Conservation (phyloP, 2,797 vertebrate species). For the Melanotaenia nigrans region DNA sequence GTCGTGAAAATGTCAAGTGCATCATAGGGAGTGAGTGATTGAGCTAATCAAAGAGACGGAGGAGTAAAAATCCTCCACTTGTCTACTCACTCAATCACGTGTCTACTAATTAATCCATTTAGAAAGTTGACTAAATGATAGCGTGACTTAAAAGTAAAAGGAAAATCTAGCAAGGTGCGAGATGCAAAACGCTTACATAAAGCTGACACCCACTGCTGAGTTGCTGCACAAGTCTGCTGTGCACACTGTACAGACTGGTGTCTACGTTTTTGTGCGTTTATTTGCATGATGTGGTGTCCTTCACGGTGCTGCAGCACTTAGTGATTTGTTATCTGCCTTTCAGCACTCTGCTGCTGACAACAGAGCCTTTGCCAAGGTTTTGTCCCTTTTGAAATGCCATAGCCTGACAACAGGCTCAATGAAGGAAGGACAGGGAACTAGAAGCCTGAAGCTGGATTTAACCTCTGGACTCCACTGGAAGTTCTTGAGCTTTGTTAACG, state of each 20-base stretch:
- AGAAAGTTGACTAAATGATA: slow-evolving; percentile 55
- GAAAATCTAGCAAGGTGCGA: slow-evolving; percentile 12
- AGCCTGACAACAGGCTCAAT: slow-evolving; percentile 54
- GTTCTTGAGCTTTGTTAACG: slow-evolving; percentile 42
- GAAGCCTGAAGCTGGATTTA: slow-evolving; percentile 63
- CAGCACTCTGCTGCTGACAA: slow-evolving; percentile 57
- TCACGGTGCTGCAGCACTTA: slow-evolving; percentile 60
- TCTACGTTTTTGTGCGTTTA: slow-evolving; percentile 47
- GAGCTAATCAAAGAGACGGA: slow-evolving; percentile 77
- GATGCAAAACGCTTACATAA: background rate
- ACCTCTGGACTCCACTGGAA: slow-evolving; percentile 57
- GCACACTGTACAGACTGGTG: slow-evolving; percentile 28
- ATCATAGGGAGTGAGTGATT: slow-evolving; percentile 79
- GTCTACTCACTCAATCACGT: slow-evolving; percentile 53
- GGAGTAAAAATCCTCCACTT: slow-evolving; percentile 62
- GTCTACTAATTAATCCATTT: slow-evolving; percentile 60
- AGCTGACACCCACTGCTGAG: background rate
- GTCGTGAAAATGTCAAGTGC: slow-evolving; percentile 79
- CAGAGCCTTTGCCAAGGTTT: slow-evolving; percentile 66
- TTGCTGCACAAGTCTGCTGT: slow-evolving; percentile 17
- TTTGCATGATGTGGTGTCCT: slow-evolving; percentile 68
- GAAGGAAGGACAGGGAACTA: slow-evolving; percentile 37
- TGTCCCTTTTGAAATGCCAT: slow-evolving; percentile 71
- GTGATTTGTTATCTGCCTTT: slow-evolving; percentile 60
- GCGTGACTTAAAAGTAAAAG: slow-evolving; percentile 20